phyloP scores from a whole-genome alignment of 2,888 invertebrate species.

The Nebria salina region DNA sequence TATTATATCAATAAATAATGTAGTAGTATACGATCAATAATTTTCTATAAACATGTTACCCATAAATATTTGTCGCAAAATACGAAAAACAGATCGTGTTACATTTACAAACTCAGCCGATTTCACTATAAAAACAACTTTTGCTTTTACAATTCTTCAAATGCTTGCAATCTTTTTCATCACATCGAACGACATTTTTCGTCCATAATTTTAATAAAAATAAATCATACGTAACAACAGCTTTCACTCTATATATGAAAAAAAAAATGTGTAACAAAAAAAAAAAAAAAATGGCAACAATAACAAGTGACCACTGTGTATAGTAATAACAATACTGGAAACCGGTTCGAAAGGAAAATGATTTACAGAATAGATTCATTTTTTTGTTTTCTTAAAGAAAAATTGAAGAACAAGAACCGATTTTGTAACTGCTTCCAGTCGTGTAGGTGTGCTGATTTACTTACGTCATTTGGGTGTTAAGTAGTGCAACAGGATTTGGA shows the following conservation, averaged over 20 bases:
- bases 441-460: neutral
- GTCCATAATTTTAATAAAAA: neutral
- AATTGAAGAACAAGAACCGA: neutral
- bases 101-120: neutral
- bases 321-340: neutral
- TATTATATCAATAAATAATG: neutral
- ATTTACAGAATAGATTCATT: neutral
- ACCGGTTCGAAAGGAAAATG: neutral
- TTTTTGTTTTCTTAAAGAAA: neutral
- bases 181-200: neutral
- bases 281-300: neutral
- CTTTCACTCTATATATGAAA: neutral
- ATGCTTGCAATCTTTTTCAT: neutral
- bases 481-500: conserved; percentile 1
- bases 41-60: neutral
- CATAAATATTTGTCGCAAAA: neutral
- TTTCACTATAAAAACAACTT: conserved; percentile 1
- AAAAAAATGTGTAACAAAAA: neutral
- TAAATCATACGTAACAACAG: neutral
- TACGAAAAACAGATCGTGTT: neutral
- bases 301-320: neutral
- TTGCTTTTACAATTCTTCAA: conserved; percentile 1
- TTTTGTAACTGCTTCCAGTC: neutral
- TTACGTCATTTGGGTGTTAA: neutral
- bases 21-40: neutral